Percentiles rank a stretch among this genome's conserved stretches.
These are phyloP conservation scores for Lasioglossum albipes DNA, from an alignment of 1,140 invertebrate genomes.

Conservation along the genomic window DNA sequence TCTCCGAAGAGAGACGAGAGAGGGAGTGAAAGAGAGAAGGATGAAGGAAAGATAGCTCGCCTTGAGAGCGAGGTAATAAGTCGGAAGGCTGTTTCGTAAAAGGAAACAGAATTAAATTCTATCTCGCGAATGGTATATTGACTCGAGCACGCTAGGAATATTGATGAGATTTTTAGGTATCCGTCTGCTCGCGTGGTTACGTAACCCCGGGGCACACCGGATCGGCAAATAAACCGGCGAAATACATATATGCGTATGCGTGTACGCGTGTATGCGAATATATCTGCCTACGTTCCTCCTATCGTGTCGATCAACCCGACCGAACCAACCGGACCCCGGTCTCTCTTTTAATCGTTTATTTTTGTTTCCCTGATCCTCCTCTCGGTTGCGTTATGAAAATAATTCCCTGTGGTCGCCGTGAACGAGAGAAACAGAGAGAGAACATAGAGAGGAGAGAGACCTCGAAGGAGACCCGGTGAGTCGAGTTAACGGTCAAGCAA, in stretches of 20 bases:
- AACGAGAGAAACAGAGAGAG: not conserved
- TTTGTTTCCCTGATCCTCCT: not conserved
- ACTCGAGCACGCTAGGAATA: constrained; percentile 29
- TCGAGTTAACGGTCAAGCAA: constrained; percentile 56
- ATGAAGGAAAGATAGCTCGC: not conserved
- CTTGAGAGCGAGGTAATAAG: constrained; percentile 40
- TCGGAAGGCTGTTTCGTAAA: constrained; percentile 35
- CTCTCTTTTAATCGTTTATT: constrained; percentile 17
- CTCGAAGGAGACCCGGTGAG: constrained; percentile 35
- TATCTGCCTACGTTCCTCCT: constrained; percentile 1
- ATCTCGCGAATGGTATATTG: constrained; percentile 35
- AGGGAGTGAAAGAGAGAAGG: not conserved
- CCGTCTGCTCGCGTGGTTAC: constrained; percentile 5
- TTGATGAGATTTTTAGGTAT: constrained; percentile 34
- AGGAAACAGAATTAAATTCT: constrained; percentile 51
- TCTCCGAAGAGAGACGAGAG: not conserved
- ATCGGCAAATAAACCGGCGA: constrained; percentile 25
- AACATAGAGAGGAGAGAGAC: not conserved
- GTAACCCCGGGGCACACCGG: not conserved
- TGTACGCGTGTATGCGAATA: not conserved
- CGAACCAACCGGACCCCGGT: not conserved
- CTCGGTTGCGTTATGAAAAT: constrained; percentile 20
- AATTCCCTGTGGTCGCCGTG: not conserved
- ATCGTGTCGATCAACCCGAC: constrained; percentile 1
- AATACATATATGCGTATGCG: no score